Evolutionary conservation across 2,113 vertebrate species (phyloP).

Genomic region (Aptenodytes patagonicus): DNA sequence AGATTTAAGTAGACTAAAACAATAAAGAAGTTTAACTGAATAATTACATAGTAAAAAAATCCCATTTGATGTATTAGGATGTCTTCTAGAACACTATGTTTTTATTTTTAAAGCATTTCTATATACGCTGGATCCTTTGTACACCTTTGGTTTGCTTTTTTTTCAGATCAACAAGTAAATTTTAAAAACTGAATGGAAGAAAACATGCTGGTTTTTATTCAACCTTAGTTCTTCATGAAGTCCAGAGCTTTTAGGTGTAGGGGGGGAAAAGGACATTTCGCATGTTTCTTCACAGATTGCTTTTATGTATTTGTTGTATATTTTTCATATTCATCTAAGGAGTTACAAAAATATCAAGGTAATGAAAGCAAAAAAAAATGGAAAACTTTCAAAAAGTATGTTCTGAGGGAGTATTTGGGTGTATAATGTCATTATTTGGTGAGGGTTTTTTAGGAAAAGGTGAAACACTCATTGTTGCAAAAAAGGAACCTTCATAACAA

Average conservation of each 20-base stretch:
- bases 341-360: not conserved
- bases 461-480: not conserved
- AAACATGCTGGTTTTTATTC: not conserved
- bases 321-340: not conserved
- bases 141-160: not conserved
- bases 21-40: not conserved
- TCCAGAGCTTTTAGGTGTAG: not conserved
- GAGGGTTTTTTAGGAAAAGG: not conserved
- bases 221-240: not conserved
- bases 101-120: not conserved
- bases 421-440: not conserved
- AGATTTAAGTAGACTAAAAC: not conserved
- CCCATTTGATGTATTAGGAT: not conserved
- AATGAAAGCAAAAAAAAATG: not conserved
- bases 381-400: not conserved
- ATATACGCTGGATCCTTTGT: not conserved
- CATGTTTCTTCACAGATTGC: not conserved
- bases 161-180: not conserved
- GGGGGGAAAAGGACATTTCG: not conserved
- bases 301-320: not conserved
- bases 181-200: not conserved
- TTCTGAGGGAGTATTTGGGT: not conserved
- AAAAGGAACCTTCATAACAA: not conserved
- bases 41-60: not conserved
- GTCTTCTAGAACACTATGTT: not conserved